Percentiles rank a stretch among this genome's conserved stretches.
Evolutionary conservation across 1,140 invertebrate genomes (phyloP).

Genomic region (Geopemphigus sp.): DNA sequence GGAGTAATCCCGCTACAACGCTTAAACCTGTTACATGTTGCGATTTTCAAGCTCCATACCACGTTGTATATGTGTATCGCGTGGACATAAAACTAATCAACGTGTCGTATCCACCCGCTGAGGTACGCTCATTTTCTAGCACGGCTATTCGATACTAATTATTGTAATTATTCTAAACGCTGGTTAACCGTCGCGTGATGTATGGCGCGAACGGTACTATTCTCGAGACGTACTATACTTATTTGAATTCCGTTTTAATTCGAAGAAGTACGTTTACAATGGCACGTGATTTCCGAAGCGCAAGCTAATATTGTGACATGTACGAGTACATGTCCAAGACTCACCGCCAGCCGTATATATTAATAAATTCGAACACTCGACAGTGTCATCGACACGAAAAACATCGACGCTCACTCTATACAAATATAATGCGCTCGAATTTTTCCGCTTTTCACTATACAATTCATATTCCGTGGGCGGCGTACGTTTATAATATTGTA

Average conservation of each 20-base stretch:
- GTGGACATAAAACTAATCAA: neutral
- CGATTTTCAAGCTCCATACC: neutral
- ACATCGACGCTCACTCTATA: too few relatives aligned
- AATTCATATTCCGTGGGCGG: too few relatives aligned
- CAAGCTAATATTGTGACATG: neutral
- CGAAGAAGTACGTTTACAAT: neutral
- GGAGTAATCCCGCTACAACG: neutral
- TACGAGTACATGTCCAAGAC: neutral
- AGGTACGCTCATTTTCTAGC: neutral
- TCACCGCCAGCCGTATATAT: too few relatives aligned
- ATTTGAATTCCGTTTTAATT: slow-evolving; percentile 17
- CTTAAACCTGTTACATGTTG: neutral
- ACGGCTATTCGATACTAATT: neutral
- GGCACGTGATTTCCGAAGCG: neutral
- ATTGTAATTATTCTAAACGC: slow-evolving; percentile 34
- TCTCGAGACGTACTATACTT: neutral
- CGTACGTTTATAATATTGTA: too few relatives aligned
- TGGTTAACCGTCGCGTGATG: slow-evolving; percentile 1
- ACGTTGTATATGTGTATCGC: neutral
- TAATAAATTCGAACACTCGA: too few relatives aligned
- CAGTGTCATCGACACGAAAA: too few relatives aligned
- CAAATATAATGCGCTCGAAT: too few relatives aligned
- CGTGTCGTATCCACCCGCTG: neutral
- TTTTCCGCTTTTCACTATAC: too few relatives aligned
- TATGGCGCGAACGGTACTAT: neutral